Percentiles rank a stretch among this genome's conserved stretches.
These are phyloP conservation scores for Acanthurus leucopareius DNA, from an alignment of 2,797 vertebrate genomes.

Conservation along the genomic window DNA sequence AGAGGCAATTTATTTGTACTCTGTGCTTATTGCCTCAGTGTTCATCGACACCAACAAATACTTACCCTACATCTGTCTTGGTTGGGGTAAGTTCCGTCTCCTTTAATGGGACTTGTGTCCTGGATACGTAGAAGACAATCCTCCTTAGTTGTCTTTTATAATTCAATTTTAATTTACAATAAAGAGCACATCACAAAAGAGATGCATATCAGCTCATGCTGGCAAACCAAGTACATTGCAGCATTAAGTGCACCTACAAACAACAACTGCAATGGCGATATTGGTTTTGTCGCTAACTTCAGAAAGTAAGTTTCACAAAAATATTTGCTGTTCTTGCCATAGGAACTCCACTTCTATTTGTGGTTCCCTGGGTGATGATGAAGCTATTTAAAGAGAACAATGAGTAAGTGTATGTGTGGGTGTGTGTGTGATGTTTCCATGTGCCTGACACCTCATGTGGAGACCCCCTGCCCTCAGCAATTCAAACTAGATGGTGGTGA, in stretches of 20 bases:
- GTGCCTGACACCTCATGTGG: neutral
- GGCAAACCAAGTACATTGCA: neutral
- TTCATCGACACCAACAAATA: conserved; percentile 88
- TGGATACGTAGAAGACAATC: neutral
- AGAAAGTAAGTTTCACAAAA: neutral
- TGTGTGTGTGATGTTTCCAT: neutral
- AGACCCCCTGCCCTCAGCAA: neutral
- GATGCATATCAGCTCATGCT: neutral
- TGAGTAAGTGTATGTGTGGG: conserved; percentile 80
- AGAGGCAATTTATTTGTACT: conserved; percentile 89
- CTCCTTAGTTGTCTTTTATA: neutral
- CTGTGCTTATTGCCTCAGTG: conserved; percentile 88
- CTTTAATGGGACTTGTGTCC: neutral
- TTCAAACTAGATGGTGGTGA: neutral
- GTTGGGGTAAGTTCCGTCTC: conserved; percentile 85
- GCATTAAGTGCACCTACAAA: neutral
- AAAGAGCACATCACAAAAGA: neutral
- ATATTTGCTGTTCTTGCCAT: conserved; percentile 31
- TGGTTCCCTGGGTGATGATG: conserved; percentile 87
- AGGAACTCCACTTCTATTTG: conserved; percentile 89
- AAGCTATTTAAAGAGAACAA: conserved; percentile 89
- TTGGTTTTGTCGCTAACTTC: too few species aligned
- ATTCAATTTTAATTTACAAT: neutral
- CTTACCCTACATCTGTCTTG: conserved; percentile 87
- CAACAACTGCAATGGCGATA: neutral